Base-by-base conservation (phyloP, 2,113 vertebrate species). In the Elachura formosa region DNA sequence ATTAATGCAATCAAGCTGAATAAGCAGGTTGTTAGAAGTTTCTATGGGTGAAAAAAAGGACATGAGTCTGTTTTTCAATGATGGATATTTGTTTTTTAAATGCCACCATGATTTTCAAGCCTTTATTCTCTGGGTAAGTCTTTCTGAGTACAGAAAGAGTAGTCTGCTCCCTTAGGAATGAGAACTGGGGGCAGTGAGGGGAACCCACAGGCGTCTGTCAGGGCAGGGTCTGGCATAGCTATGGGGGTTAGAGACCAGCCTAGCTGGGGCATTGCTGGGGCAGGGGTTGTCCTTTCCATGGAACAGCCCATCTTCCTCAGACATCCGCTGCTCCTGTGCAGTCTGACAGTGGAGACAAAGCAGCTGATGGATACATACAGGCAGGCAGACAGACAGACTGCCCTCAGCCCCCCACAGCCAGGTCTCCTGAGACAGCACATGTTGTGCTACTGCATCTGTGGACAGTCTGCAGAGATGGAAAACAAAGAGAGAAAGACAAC, bases 401-500 rank as follows among this genome's bases (percentile, higher is more conserved):
- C n/a, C 14, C 24, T 56, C 41, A 73, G 72, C 4, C 5, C 29
- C 8, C 55, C 8, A 11, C 1, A 3, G 23, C 33, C 4, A 0
- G 10, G 26, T 25, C 40, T 56, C 34, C 77, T 4, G 1, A 19
- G 26, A 18, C n/a, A 78, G 58, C 31, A 59, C 58, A 75, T 0
- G 0, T 14, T 51, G 59, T 55, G 4, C 38, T 71, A 23, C 51
- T 26, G 24, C 16, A 11, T 33, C 52, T 66, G 36, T 43, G 33
- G 48, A 43, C 34, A 46, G 26, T 9, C 55, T 54, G 26, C 1
- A 1, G 19, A 38, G 12, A 4, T 0, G 2, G 51, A 26, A n/a
- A 14, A 64, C n/a, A 58, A 49, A 33, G 48, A 54, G 7, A 54
- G 36, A 69, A 51, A 51, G 59, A 68, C 34, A 62, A 56, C 41